Conservation (phyloP, 1,140 invertebrate species). For the Meloidogyne floridensis region DNA sequence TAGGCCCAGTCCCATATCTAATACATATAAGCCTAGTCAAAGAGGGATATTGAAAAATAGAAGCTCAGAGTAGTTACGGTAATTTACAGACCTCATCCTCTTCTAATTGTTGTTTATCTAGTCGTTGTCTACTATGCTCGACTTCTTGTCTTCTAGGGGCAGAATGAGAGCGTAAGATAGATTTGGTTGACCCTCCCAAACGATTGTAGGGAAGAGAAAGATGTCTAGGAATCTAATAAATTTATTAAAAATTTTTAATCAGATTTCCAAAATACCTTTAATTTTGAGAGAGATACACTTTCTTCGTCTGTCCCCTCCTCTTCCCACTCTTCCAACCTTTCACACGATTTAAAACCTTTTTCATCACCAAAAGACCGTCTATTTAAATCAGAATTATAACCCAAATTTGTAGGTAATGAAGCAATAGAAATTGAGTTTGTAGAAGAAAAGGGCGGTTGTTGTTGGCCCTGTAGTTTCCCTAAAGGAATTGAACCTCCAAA, state of each 20-base stretch:
- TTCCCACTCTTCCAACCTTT: background rate
- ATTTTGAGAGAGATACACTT: background rate
- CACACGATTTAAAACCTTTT: slow-evolving; percentile 13
- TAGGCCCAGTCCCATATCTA: too few species aligned
- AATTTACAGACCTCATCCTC: background rate
- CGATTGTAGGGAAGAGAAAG: background rate
- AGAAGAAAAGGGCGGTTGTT: background rate
- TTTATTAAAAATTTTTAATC: background rate
- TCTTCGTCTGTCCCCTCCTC: background rate
- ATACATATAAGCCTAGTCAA: too few species aligned
- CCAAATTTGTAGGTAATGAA: slow-evolving; percentile 13
- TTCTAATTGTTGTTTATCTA: background rate
- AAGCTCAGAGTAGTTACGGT: too few species aligned
- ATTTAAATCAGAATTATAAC: background rate
- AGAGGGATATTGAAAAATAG: too few species aligned
- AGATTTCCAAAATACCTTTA: background rate
- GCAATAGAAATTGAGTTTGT: slow-evolving; percentile 10
- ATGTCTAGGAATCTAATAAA: background rate
- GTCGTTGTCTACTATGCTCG: background rate
- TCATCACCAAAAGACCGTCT: background rate
- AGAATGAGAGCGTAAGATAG: background rate
- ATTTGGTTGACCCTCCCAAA: background rate
- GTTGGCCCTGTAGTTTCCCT: background rate
- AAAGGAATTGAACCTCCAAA: slow-evolving; percentile 10
- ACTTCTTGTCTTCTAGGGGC: background rate